Base-by-base conservation (phyloP, 2,888 invertebrate genomes). In the Tetranychus piercei region DNA sequence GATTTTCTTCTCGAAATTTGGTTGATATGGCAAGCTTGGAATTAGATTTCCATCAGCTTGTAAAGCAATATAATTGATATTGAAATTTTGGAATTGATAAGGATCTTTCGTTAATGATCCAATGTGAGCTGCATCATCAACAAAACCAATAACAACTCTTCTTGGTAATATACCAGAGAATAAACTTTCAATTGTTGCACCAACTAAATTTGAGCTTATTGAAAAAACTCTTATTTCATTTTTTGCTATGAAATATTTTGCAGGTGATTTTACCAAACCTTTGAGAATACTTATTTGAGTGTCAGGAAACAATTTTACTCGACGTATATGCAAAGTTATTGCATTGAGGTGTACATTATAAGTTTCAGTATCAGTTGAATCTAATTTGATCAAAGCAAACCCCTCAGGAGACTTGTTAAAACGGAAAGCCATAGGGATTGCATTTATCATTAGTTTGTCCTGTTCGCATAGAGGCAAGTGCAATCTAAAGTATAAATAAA, bases 101-200 rank as follows among this genome's bases (percentile, higher is more conserved):
- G 71, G 71, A 15, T 55, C 15, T 15, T 55, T 9, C 6, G 9
- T 15, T 55, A 55, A 55, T 55, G 55, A 15, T 55, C 55, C 55
- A 55, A 15, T 15, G 23, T 71, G 79, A 55, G 71, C 73, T 8
- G n/a, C 43, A 20, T 76, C 76, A 45, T 74, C 73, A 0, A 79
- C 78, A 69, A 81, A 80, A 6, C 79, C 80, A n/a, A 81, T 44
- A 23, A 81, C 77, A 11, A 81, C 76, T 70, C 80, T 76, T 75
- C 79, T 79, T 1, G 81, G 81, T n/a, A 81, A 73, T 74, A 79
- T 79, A 1, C 80, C 80, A 4, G 78, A 65, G 74, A 80, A 80
- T 9, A 81, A 66, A 73, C 81, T 81, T 72, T 81, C 81, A 71
- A 81, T 76, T 0, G 79, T 77, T 74, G 80, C 79, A 18, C 77